A percentile compares a stretch with the other conserved stretches of the same genome.
These are phyloP conservation scores for Malthinus seriepunctatus DNA, from an alignment of 2,888 invertebrate genomes.

Conservation along the genomic window DNA sequence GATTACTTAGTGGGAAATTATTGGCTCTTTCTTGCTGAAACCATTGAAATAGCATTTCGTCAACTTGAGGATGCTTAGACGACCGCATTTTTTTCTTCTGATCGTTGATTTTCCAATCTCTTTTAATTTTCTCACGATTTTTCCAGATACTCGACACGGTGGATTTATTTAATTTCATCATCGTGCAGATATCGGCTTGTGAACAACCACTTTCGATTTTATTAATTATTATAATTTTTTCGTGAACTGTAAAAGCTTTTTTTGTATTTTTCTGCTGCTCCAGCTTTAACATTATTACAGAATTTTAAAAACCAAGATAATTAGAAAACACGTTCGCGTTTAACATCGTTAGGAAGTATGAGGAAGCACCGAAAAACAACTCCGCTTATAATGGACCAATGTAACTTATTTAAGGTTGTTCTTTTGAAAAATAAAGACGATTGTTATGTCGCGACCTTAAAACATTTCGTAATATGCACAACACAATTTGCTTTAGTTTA, in stretches of 20 bases:
- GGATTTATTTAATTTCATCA: background rate
- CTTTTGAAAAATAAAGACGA: no score
- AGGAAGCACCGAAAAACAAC: no score
- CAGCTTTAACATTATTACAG: no score
- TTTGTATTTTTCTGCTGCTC: background rate
- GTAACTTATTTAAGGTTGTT: no score
- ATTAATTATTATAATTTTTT: conserved; percentile 3
- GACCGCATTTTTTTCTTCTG: conserved; percentile 11
- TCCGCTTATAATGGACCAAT: no score
- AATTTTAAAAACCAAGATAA: no score
- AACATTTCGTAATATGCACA: no score
- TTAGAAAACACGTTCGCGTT: no score
- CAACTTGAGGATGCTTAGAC: conserved; percentile 1
- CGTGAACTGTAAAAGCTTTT: background rate
- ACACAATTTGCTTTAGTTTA: no score
- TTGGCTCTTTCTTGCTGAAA: background rate
- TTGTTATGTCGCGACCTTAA: no score
- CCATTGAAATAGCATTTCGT: conserved; percentile 11
- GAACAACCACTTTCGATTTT: conserved; percentile 2
- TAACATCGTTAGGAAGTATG: no score
- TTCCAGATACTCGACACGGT: conserved; percentile 5
- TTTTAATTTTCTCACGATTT: conserved; percentile 7
- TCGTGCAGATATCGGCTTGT: background rate
- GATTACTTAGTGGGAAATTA: background rate
- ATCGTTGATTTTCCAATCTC: background rate